Base-by-base conservation (phyloP, 92 coral and sea anemone species). In the Parazoanthus swiftii region DNA sequence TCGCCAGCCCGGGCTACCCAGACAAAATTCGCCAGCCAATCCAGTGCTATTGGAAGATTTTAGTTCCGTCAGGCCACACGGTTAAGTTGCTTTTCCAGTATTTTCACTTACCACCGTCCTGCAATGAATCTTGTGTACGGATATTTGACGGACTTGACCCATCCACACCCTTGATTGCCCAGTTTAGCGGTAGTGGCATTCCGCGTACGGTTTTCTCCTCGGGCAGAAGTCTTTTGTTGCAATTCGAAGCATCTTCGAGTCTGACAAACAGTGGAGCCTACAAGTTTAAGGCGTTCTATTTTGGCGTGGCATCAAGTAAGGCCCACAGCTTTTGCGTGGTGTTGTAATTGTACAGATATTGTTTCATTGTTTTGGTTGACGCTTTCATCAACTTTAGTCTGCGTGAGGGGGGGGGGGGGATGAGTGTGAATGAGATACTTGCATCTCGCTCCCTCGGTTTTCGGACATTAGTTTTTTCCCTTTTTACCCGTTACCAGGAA, bases 241-340 rank as follows among this genome's bases (percentile, higher is more conserved):
- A 84, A 25, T 84, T 84, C 43, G 77, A 48, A 71, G 26, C 43
- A 48, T 25, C 38, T 33, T 84, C 87, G 23, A 26, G 51, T 46
- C 5, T 84, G 21, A 29, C 67, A 16, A n/a, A 33, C 11, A 71
- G 13, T 9, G 79, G 65, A 48, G 26, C 15, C 7, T 84, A 44
- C 87, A 70, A 15, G 79, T 84, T 84, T 38, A 84, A 84, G 43
- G 87, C 79, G 25, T 7, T 56, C 44, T 84, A 70, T 29, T 33
- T 16, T n/a, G 87, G 78, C 43, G 1, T 72, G 79, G 72, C 46
- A 84, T 48, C 67, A 84, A 84, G 87, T 84, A 84, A 84, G 87
- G 20, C 33, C 25, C 58, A 44, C 21, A 33, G 35, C 25, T 39
- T 18, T 26, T 33, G 21, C 14, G 14, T 23, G 51, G 11, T 48